Conservation (phyloP, 2,888 invertebrate genomes). For the Idaea biselata region DNA sequence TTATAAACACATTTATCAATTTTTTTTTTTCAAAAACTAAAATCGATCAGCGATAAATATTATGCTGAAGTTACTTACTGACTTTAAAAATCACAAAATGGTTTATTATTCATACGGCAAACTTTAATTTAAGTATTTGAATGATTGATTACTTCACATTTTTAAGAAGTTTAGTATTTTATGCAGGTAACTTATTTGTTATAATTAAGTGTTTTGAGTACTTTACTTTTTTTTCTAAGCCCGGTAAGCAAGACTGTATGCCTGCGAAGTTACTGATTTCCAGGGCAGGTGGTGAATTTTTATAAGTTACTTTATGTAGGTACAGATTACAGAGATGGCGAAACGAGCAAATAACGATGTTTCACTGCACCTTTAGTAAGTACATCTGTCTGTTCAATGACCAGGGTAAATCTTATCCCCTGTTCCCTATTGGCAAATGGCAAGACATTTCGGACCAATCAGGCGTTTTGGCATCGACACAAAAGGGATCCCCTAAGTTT, state of each 20-base stretch:
- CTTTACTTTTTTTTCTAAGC: background rate
- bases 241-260: background rate
- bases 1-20: background rate
- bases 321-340: constrained; percentile 39
- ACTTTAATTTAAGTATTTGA: no score
- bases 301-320: constrained; percentile 30
- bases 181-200: background rate
- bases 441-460: constrained; percentile 51
- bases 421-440: constrained; percentile 51
- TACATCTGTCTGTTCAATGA: constrained; percentile 56
- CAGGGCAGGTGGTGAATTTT: constrained; percentile 50
- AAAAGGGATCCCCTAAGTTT: constrained; percentile 52
- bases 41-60: background rate
- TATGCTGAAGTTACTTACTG: no score
- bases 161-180: background rate
- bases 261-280: background rate
- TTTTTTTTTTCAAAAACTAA: background rate
- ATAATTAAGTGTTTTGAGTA: background rate
- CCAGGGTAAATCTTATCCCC: constrained; percentile 53
- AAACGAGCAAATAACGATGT: constrained; percentile 47
- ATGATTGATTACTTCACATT: no score
- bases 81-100: no score
- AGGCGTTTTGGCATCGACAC: constrained; percentile 34
- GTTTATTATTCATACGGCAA: no score
- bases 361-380: constrained; percentile 49